Conservation (phyloP, 1,140 invertebrate genomes). For the Acromyrmex charruanus region DNA sequence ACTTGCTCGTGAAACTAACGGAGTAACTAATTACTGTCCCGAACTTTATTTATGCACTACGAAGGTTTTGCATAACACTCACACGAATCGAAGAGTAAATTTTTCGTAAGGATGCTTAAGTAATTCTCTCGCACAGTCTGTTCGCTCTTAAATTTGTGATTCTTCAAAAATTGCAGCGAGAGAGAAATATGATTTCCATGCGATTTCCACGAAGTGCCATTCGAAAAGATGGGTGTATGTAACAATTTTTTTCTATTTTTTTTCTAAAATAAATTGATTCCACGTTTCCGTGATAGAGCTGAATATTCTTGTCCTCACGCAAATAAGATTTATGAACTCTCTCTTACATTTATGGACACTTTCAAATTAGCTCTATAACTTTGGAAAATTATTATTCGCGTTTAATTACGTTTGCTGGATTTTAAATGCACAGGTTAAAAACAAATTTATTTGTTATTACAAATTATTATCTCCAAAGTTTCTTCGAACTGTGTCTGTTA, state of each 20-base stretch:
- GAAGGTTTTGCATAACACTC: constrained; percentile 23
- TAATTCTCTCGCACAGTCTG: neutral
- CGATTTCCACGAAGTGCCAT: constrained; percentile 29
- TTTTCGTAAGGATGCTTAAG: constrained; percentile 1
- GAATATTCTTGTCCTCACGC: constrained; percentile 38
- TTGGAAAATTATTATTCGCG: constrained; percentile 31
- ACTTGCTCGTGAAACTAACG: constrained; percentile 50
- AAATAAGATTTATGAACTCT: constrained; percentile 41
- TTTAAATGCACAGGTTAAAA: neutral
- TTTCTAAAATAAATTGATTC: constrained; percentile 59
- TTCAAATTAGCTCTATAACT: neutral
- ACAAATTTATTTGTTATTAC: constrained; percentile 6
- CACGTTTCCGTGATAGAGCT: constrained; percentile 2
- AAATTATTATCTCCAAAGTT: neutral
- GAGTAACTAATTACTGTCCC: constrained; percentile 42
- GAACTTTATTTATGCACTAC: constrained; percentile 46
- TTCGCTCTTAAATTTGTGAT: constrained; percentile 27
- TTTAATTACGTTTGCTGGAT: neutral
- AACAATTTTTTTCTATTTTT: constrained; percentile 6
- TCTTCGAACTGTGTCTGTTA: neutral
- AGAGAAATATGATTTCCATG: neutral
- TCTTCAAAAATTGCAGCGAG: constrained; percentile 29
- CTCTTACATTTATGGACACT: constrained; percentile 21
- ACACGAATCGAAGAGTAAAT: constrained; percentile 46
- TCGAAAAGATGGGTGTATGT: constrained; percentile 14